Percentiles rank a stretch among this genome's conserved stretches.
phyloP scores from a whole-genome alignment of 2,888 invertebrate species.

The Pogonocherus hispidulus region DNA sequence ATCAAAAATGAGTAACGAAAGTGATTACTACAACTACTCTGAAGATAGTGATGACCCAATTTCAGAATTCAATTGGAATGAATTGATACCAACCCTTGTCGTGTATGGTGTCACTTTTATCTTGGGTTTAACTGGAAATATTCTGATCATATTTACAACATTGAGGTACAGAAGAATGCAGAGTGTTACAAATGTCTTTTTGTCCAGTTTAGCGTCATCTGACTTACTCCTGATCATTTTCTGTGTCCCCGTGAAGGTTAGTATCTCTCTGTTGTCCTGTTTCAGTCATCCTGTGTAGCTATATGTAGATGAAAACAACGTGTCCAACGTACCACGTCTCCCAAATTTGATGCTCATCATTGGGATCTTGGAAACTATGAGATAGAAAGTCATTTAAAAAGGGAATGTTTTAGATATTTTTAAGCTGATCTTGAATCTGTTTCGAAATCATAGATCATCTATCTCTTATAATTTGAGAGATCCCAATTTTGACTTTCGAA shows the following conservation, averaged over 20 bases:
- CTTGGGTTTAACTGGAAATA: slow-evolving; percentile 74
- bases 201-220: slow-evolving; percentile 78
- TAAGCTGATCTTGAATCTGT: too few species aligned
- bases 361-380: too few species aligned
- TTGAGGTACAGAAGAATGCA: slow-evolving; percentile 72
- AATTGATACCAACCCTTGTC: slow-evolving; percentile 72
- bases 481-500: too few species aligned
- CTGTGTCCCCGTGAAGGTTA: slow-evolving; percentile 81
- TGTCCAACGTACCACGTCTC: too few species aligned
- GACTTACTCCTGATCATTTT: slow-evolving; percentile 78
- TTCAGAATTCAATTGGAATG: slow-evolving; percentile 70
- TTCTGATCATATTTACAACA: slow-evolving; percentile 73
- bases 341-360: too few species aligned
- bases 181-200: slow-evolving; percentile 77
- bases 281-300: too few species aligned
- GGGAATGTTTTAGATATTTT: too few species aligned
- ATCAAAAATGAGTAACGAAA: slow-evolving; percentile 34
- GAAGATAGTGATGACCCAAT: slow-evolving; percentile 70
- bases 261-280: slow-evolving; percentile 45
- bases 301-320: too few species aligned
- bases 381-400: too few species aligned
- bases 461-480: too few species aligned
- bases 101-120: slow-evolving; percentile 75
- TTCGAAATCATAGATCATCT: too few species aligned
- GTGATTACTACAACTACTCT: slow-evolving; percentile 38